A percentile compares a stretch with the other conserved stretches of the same genome.
These are phyloP conservation scores for Orchestes rusci DNA, from an alignment of 2,888 invertebrate species.

Conservation along the genomic window DNA sequence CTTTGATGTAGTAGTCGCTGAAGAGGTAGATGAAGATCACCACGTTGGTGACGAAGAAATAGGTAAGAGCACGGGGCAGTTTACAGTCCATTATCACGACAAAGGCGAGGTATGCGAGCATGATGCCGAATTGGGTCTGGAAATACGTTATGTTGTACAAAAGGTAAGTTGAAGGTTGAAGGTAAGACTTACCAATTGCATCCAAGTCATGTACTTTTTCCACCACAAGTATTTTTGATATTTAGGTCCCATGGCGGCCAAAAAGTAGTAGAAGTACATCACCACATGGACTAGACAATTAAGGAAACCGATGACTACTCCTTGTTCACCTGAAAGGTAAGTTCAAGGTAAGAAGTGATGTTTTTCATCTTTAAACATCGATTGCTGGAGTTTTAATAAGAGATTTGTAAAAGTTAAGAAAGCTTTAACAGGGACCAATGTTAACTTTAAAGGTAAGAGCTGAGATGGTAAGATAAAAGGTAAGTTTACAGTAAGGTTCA, in stretches of 20 bases:
- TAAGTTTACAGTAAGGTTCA: too few species aligned
- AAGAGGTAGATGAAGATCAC: slow-evolving; percentile 70
- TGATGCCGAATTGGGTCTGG: slow-evolving; percentile 68
- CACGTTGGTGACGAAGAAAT: slow-evolving; percentile 60
- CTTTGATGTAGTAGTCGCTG: slow-evolving; percentile 60
- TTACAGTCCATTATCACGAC: slow-evolving; percentile 61
- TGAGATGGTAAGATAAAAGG: too few species aligned
- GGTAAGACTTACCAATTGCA: slow-evolving; percentile 63
- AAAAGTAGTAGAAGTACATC: slow-evolving; percentile 87
- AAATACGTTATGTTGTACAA: slow-evolving; percentile 14
- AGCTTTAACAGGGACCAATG: neutral
- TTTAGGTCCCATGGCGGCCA: slow-evolving; percentile 80
- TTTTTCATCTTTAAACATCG: neutral
- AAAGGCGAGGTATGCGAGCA: slow-evolving; percentile 62
- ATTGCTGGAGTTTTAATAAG: neutral
- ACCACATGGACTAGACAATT: slow-evolving; percentile 86
- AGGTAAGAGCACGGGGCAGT: slow-evolving; percentile 62
- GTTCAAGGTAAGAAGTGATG: neutral
- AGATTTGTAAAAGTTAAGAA: neutral
- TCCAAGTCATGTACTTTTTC: slow-evolving; percentile 83
- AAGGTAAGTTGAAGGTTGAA: neutral
- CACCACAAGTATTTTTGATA: slow-evolving; percentile 91
- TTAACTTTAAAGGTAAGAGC: neutral
- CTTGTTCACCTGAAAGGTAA: slow-evolving; percentile 68
- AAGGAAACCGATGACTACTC: slow-evolving; percentile 76